Conservation (phyloP, 2,797 vertebrate genomes). For the Etheostoma nigrum region DNA sequence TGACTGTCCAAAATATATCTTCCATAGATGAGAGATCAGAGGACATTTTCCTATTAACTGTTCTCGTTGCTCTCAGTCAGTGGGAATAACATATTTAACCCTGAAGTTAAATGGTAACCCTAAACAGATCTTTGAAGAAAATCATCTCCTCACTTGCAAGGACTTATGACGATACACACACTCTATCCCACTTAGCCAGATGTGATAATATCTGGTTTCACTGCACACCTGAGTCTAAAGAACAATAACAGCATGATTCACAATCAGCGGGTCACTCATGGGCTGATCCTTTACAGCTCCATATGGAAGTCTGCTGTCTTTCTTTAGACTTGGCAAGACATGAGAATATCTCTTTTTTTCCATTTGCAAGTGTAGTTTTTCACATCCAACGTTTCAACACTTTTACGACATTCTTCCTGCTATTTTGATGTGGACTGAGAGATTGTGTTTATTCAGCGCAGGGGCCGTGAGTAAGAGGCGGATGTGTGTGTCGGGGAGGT, state of each 20-base stretch:
- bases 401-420: constrained; percentile 69
- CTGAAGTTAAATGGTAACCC: not conserved
- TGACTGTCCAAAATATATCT: not conserved
- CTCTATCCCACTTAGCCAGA: constrained; percentile 41
- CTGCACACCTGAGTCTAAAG: constrained; percentile 43
- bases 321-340: constrained; percentile 36
- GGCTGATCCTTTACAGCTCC: constrained; percentile 38
- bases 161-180: not conserved
- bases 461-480: constrained; percentile 12
- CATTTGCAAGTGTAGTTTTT: constrained; percentile 47
- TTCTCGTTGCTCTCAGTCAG: not conserved
- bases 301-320: constrained; percentile 48
- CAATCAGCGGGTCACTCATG: constrained; percentile 28
- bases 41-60: not conserved
- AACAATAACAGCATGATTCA: constrained; percentile 39
- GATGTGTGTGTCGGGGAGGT: constrained; percentile 14
- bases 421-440: constrained; percentile 51
- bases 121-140: not conserved
- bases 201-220: constrained; percentile 63
- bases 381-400: constrained; percentile 41
- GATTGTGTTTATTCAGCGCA: constrained; percentile 58
- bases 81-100: not conserved
- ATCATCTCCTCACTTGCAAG: not conserved
- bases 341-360: constrained; percentile 35
- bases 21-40: not conserved